Percentiles rank a stretch among this genome's conserved stretches.
Evolutionary conservation across 2,888 invertebrate genomes (phyloP).

Genomic region (Muschampia plurimacula): DNA sequence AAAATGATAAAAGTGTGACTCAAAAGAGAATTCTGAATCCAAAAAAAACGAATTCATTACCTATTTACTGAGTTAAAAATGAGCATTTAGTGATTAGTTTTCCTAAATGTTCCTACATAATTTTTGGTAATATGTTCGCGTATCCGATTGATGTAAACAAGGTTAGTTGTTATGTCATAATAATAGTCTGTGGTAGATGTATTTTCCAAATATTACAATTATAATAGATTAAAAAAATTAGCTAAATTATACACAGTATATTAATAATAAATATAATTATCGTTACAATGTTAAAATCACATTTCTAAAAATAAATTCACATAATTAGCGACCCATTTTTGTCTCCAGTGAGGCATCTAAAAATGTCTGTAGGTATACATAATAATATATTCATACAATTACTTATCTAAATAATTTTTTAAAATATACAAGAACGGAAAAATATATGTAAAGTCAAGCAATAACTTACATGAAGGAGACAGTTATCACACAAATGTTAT

Average conservation of each 20-base stretch:
- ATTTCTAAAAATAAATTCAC: conserved; percentile 3
- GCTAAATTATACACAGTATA: not conserved
- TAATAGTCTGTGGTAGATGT: not conserved
- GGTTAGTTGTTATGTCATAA: too few relatives aligned
- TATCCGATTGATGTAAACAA: too few relatives aligned
- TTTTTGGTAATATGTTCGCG: too few relatives aligned
- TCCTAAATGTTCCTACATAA: too few relatives aligned
- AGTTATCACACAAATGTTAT: not conserved
- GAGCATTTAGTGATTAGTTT: too few relatives aligned
- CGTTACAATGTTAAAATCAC: not conserved
- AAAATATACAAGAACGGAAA: not conserved
- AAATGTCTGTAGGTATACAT: too few relatives aligned
- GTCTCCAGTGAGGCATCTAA: conserved; percentile 2
- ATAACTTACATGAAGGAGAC: not conserved
- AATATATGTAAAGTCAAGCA: not conserved
- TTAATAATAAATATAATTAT: not conserved
- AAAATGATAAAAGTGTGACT: too few relatives aligned
- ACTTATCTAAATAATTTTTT: not conserved
- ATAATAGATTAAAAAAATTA: too few relatives aligned
- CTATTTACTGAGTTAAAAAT: too few relatives aligned
- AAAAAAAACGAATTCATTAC: too few relatives aligned
- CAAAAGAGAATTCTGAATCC: too few relatives aligned
- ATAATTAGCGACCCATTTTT: conserved; percentile 3
- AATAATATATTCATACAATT: not conserved
- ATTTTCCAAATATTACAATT: not conserved